These are phyloP conservation scores for Magallana ariakensis DNA, from an alignment of 1,140 invertebrate species.

Conservation along the genomic window DNA sequence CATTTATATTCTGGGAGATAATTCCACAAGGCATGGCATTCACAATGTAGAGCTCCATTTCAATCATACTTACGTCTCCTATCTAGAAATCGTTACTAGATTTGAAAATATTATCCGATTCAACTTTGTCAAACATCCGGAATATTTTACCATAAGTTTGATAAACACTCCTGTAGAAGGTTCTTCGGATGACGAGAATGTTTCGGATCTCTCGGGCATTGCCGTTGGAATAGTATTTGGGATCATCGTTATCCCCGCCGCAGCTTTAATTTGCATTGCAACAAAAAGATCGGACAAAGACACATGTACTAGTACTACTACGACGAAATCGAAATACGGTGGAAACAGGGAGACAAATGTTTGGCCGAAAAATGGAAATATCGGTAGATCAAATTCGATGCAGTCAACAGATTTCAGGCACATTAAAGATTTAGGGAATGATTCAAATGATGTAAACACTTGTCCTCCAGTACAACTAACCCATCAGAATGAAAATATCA, in stretches of 20 bases:
- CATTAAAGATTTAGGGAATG: neutral
- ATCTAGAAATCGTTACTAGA: neutral
- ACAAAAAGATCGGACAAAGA: neutral
- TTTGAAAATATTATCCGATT: conserved; percentile 1
- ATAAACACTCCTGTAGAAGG: neutral
- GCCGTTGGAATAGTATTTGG: neutral
- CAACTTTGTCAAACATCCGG: neutral
- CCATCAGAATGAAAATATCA: neutral
- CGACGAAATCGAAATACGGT: neutral
- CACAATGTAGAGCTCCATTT: neutral
- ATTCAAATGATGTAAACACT: neutral
- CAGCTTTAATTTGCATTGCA: neutral
- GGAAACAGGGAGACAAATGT: neutral
- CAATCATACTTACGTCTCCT: conserved; percentile 3
- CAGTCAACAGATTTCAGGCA: neutral
- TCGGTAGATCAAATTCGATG: neutral
- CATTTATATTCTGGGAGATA: neutral
- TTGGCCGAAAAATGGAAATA: neutral
- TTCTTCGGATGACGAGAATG: neutral
- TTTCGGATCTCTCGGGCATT: neutral
- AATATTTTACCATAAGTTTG: neutral
- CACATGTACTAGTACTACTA: neutral
- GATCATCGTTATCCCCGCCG: neutral
- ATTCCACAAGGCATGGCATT: neutral
- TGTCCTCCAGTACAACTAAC: neutral